Conservation (phyloP, 2,113 vertebrate genomes). For the Carollia perspicillata region DNA sequence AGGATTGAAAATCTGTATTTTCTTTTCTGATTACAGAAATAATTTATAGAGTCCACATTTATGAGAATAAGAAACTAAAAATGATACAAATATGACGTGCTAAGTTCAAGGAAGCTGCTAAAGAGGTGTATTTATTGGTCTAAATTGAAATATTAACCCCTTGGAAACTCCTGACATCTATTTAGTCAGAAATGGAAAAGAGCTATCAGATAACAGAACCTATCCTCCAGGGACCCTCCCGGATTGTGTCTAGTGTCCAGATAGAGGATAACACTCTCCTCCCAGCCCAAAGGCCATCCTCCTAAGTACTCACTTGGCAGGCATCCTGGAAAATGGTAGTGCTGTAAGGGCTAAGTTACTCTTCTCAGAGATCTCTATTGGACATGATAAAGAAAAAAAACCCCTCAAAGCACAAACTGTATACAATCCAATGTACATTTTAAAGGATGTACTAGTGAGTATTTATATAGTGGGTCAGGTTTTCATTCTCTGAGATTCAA, state of each 20-base stretch:
- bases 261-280: constrained; percentile 63
- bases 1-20: background rate
- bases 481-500: constrained; percentile 59
- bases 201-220: constrained; percentile 63
- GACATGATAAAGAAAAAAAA: constrained; percentile 61
- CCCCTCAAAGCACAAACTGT: constrained; percentile 44
- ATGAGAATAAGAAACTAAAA: constrained; percentile 7
- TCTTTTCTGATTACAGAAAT: background rate
- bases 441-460: constrained; percentile 46
- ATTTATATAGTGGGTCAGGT: constrained; percentile 54
- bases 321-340: constrained; percentile 74
- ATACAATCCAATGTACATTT: constrained; percentile 58
- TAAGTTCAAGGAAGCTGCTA: background rate
- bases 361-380: constrained; percentile 65
- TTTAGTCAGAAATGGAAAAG: constrained; percentile 71
- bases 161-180: constrained; percentile 67
- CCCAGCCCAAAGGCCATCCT: constrained; percentile 49
- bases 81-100: background rate
- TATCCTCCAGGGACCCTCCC: constrained; percentile 48
- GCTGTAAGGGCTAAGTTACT: constrained; percentile 60
- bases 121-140: constrained; percentile 26
- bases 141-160: constrained; percentile 68
- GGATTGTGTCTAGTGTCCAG: constrained; percentile 64
- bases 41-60: background rate
- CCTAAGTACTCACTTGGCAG: constrained; percentile 76